A percentile compares a stretch with the other conserved stretches of the same genome.
These are phyloP conservation scores for Steinernema hermaphroditum DNA, from an alignment of 2,888 invertebrate genomes.

Conservation along the genomic window DNA sequence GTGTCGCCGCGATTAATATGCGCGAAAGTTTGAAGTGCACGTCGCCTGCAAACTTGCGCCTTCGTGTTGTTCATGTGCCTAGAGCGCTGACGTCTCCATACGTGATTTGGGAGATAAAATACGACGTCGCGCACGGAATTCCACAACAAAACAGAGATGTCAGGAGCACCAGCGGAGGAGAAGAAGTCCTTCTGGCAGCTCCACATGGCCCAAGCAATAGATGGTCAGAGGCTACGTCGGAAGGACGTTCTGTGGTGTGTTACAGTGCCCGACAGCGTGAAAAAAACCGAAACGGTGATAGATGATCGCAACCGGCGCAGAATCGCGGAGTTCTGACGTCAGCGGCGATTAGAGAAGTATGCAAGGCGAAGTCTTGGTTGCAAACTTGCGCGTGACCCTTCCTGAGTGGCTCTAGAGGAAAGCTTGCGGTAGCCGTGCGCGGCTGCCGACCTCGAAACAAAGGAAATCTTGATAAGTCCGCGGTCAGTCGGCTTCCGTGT, in stretches of 20 bases:
- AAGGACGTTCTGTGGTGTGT: not conserved
- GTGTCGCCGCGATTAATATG: not conserved
- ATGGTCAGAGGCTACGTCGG: constrained; percentile 1
- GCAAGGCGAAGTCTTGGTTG: too few species aligned
- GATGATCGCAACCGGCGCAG: not conserved
- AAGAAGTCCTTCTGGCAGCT: too few species aligned
- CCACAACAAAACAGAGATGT: not conserved
- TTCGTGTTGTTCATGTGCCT: not conserved
- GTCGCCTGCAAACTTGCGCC: constrained; percentile 12
- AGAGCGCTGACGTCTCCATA: not conserved
- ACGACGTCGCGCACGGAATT: not conserved
- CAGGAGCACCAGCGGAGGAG: too few species aligned
- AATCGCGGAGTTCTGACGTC: constrained; percentile 20
- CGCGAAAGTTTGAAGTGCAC: constrained; percentile 11
- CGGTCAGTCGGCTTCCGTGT: not conserved
- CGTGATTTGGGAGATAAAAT: constrained; percentile 10
- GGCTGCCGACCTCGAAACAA: too few species aligned
- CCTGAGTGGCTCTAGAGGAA: too few species aligned
- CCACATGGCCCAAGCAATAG: not conserved
- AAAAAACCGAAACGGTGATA: constrained; percentile 27
- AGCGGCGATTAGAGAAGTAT: not conserved
- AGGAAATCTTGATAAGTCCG: too few species aligned
- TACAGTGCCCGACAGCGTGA: not conserved
- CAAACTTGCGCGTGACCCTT: too few species aligned
- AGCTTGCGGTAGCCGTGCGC: too few species aligned